A percentile compares a stretch with the other conserved stretches of the same genome.
phyloP scores from a whole-genome alignment of 1,140 invertebrate species.

The Nixonia krombeini region DNA sequence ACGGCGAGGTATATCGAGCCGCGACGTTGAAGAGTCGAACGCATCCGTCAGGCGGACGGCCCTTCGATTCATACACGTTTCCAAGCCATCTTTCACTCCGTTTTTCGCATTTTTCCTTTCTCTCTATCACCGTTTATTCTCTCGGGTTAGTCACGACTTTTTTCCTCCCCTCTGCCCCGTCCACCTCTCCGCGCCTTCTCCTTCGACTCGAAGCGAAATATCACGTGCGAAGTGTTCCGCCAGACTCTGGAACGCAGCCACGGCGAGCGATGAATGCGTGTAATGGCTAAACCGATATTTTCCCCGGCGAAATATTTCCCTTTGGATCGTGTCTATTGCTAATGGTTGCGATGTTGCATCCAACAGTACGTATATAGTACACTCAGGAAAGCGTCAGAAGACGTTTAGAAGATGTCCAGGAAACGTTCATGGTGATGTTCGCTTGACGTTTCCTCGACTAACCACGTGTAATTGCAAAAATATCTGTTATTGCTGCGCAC shows the following conservation, averaged over 20 bases:
- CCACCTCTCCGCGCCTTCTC: background rate
- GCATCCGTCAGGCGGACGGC: constrained; percentile 51
- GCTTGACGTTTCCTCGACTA: too few relatives aligned
- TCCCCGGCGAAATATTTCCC: background rate
- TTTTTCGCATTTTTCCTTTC: constrained; percentile 37
- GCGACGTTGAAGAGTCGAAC: constrained; percentile 50
- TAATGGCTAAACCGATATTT: constrained; percentile 29
- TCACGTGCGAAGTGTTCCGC: constrained; percentile 23
- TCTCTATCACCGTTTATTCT: constrained; percentile 27
- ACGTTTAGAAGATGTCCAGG: too few relatives aligned
- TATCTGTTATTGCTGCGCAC: too few relatives aligned
- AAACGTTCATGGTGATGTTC: too few relatives aligned
- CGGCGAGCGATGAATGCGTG: constrained; percentile 24
- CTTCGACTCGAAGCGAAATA: constrained; percentile 30
- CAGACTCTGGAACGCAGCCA: background rate
- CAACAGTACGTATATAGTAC: too few relatives aligned
- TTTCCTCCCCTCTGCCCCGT: constrained; percentile 16
- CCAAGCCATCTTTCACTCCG: constrained; percentile 47
- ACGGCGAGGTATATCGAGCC: constrained; percentile 36
- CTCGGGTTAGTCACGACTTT: constrained; percentile 29
- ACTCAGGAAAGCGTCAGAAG: too few relatives aligned
- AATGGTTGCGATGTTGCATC: constrained; percentile 8
- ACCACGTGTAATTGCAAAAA: too few relatives aligned
- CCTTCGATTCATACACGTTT: constrained; percentile 53
- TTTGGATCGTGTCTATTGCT: constrained; percentile 9